These are phyloP conservation scores for Thymelicus acteon DNA, from an alignment of 2,888 invertebrate genomes.

Conservation along the genomic window DNA sequence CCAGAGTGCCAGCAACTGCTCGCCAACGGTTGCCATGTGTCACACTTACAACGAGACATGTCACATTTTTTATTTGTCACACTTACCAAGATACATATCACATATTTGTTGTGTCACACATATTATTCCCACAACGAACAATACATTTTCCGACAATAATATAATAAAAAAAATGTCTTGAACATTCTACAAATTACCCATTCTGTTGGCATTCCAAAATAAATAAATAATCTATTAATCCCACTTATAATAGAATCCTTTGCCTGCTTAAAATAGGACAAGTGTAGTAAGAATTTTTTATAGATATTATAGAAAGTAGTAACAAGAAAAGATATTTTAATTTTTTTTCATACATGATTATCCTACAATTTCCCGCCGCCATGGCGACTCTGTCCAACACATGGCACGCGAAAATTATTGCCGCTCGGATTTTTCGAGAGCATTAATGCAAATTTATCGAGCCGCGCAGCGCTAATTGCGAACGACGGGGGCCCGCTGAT, in stretches of 20 bases:
- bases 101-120: not conserved
- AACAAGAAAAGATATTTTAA: not conserved
- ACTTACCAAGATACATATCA: not conserved
- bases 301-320: not conserved
- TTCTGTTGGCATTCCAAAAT: too few relatives aligned
- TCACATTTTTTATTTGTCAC: not conserved
- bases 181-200: too few relatives aligned
- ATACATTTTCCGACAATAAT: too few relatives aligned
- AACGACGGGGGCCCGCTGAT: slow-evolving; percentile 81
- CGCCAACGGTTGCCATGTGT: slow-evolving; percentile 3
- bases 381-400: slow-evolving; percentile 55
- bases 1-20: slow-evolving; percentile 41
- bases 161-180: too few relatives aligned
- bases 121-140: too few relatives aligned
- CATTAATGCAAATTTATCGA: slow-evolving; percentile 85
- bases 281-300: too few relatives aligned
- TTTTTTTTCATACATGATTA: not conserved
- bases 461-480: slow-evolving; percentile 83
- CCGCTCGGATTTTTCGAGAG: slow-evolving; percentile 82
- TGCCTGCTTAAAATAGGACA: too few relatives aligned
- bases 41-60: not conserved
- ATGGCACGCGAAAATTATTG: slow-evolving; percentile 81
- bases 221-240: too few relatives aligned
- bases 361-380: slow-evolving; percentile 13
- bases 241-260: too few relatives aligned